These are phyloP conservation scores for Bradypus variegatus DNA, from an alignment of 2,797 vertebrate genomes.

Conservation along the genomic window DNA sequence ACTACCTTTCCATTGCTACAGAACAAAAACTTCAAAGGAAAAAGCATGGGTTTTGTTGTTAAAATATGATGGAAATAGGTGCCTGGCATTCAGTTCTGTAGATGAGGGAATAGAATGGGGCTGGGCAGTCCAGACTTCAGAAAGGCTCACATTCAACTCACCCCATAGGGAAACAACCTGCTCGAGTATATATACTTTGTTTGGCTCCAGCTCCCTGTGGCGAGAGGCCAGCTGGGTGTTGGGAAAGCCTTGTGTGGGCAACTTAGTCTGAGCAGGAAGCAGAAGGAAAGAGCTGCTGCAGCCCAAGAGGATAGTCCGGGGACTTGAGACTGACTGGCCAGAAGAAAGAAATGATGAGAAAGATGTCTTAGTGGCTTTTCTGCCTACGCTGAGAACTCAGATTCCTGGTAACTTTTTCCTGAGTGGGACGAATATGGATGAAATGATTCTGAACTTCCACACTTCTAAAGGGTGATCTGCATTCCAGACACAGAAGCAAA, in stretches of 20 bases:
- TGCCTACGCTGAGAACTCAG: fast-evolving
- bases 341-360: neutral
- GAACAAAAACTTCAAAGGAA: neutral
- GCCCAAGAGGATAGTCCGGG: neutral
- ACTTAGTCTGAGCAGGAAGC: neutral
- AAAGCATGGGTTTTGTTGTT: neutral
- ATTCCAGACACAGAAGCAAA: neutral
- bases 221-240: neutral
- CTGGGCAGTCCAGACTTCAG: neutral
- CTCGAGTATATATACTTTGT: fast-evolving
- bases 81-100: neutral
- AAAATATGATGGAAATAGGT: neutral
- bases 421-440: neutral
- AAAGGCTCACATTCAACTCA: no score
- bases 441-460: neutral
- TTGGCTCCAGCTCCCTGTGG: neutral
- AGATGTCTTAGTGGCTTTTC: neutral
- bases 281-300: neutral
- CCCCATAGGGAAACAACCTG: neutral
- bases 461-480: neutral
- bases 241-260: neutral
- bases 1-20: neutral
- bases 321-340: neutral
- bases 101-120: neutral
- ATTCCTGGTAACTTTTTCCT: neutral